Evolutionary conservation across 92 coral and sea anemone species (phyloP), one percentile per base, ranked within the genome.

Genomic region (Umimayanthus chanpuru): DNA sequence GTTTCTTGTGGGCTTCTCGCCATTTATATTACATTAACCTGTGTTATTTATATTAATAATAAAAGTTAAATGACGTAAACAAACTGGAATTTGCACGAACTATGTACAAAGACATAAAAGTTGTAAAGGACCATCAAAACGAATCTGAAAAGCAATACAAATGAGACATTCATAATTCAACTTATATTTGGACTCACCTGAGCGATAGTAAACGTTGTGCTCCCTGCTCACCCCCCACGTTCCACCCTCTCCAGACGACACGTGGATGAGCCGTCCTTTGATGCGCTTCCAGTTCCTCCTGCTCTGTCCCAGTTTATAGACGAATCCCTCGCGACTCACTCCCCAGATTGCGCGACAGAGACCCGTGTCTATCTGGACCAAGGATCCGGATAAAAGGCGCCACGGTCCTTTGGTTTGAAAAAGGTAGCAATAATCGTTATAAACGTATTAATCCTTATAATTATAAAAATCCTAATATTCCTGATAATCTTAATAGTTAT

Each of bases 361-460:
- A 26, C 76, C 76, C 8, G 76, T 72, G 76, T 72, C 76, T 0
- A 72, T 72, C 76, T 72, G 76, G 4, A 72, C 41, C 76, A 72
- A 72, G 39, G 39, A 10, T 72, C 76, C 76, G 18, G 38, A 14
- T 36, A 72, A 9, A 72, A 28, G 76, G 30, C 76, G 76, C 76
- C 76, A 72, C 40, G 76, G 76, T 23, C 36, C 76, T 72, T 25
- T 72, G 4, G 76, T 26, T 61, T 61, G 20, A 61, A 11, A 53
- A 53, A 53, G 18, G 18, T 47, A 47, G 7, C 11, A 47, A 47
- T 47, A 47, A 47, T 6, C 11, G 10, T 47, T 7, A 47, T 47
- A 7, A 47, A 9, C 10, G 10, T 47, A 47, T 5, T 44, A 44
- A 44, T 44, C 9, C 7, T 44, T 5, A 5, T 5, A 44, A 7